Evolutionary conservation across 2,797 vertebrate species (phyloP).

Genomic region (Sebastes trivittatus): DNA sequence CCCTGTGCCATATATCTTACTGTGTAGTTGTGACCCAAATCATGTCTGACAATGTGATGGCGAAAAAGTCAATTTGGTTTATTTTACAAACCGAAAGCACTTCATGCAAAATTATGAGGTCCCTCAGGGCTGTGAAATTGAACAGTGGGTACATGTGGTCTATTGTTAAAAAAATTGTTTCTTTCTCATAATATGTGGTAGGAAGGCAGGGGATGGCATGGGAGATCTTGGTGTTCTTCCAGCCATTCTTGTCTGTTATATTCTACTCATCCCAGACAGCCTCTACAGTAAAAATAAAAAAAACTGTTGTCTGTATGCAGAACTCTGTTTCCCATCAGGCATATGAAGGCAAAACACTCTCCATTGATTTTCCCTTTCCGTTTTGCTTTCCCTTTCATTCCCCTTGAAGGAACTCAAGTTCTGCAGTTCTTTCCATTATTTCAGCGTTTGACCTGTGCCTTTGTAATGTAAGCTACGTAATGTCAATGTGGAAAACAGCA

Average conservation of each 20-base stretch:
- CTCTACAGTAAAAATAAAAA: neutral
- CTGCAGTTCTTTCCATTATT: neutral
- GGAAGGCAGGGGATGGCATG: neutral
- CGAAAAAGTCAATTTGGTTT: neutral
- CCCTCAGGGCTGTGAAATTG: neutral
- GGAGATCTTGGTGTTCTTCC: neutral
- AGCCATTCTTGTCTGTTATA: neutral
- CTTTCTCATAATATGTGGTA: neutral
- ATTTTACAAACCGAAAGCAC: neutral
- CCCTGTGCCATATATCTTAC: neutral
- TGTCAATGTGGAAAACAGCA: constrained; percentile 2
- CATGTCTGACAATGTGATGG: neutral
- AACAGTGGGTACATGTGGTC: neutral
- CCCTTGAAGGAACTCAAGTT: neutral
- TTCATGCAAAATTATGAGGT: neutral
- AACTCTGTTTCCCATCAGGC: neutral
- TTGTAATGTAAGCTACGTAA: neutral
- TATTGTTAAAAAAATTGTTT: constrained; percentile 5
- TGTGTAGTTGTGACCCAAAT: neutral
- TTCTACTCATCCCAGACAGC: neutral
- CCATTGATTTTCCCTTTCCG: neutral
- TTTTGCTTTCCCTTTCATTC: constrained; percentile 21
- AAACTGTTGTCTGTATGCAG: neutral
- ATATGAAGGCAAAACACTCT: neutral
- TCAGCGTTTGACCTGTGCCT: neutral